Conservation (phyloP, 2,113 vertebrate genomes). For the Psittacus erithacus region DNA sequence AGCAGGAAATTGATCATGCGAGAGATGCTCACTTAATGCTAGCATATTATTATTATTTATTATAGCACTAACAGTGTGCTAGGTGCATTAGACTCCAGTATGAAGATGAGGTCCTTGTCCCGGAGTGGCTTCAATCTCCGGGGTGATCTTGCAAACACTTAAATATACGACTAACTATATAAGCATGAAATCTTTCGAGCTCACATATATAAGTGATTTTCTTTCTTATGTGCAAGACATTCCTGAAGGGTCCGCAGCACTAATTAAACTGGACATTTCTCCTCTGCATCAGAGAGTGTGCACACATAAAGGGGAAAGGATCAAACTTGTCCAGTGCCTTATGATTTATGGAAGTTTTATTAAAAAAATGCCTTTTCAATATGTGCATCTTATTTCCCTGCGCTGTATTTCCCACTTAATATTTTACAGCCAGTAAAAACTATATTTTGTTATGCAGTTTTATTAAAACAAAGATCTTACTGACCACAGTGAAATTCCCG, state of each 20-base stretch:
- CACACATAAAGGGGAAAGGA: neutral
- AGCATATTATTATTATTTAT: slow-evolving; percentile 74
- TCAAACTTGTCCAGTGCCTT: slow-evolving; percentile 6
- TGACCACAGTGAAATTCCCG: neutral
- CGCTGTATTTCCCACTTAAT: slow-evolving; percentile 33
- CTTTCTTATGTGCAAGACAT: neutral
- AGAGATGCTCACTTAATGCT: slow-evolving; percentile 71
- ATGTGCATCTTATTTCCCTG: slow-evolving; percentile 23
- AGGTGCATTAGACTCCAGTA: slow-evolving; percentile 57
- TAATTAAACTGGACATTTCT: slow-evolving; percentile 30
- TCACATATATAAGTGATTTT: neutral
- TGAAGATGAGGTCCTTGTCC: slow-evolving; percentile 64
- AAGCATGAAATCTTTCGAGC: neutral
- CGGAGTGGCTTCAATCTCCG: slow-evolving; percentile 57
- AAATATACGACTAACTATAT: slow-evolving; percentile 31
- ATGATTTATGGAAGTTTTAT: neutral
- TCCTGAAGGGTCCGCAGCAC: neutral
- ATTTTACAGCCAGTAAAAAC: slow-evolving; percentile 39
- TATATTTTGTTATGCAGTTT: slow-evolving; percentile 7
- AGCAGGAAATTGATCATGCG: slow-evolving; percentile 69
- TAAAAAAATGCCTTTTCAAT: slow-evolving; percentile 5
- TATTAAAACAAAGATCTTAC: slow-evolving; percentile 55
- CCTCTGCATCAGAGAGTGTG: neutral
- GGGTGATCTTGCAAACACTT: slow-evolving; percentile 61
- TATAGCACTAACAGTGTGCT: slow-evolving; percentile 53